Evolutionary conservation across 2,113 vertebrate species (phyloP), one percentile per base, ranked within the genome.

Genomic region (Rana temporaria): DNA sequence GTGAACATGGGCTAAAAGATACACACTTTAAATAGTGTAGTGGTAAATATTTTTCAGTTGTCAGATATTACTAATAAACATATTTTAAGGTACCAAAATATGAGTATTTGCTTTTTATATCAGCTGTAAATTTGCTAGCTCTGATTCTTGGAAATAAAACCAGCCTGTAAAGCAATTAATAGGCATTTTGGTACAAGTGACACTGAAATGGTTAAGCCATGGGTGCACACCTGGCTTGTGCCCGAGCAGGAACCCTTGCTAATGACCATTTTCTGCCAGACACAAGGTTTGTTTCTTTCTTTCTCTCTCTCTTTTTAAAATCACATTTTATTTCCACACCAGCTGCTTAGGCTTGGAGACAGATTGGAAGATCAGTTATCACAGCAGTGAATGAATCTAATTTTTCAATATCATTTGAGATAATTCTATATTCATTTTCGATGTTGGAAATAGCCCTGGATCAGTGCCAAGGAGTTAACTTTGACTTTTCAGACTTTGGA

Each of bases 351-450:
- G 91, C 89, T 91, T 85, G 0, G 79, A 91, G 90, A 91, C 91
- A 92, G 88, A 92, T 91, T 92, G 91, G 90, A 90, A 91, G 91
- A 93, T 94, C 92, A 93, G 90, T 94, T 94, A 93, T 92, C 91
- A 89, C 90, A 94, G 93, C 85, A 22, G 93, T 91, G 92, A 93
- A 90, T 93, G 91, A 93, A 94, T 94, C 90, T 93, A 90, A 92
- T 94, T 93, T 93, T 92, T 93, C 91, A 92, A 89, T 93, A 91
- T 91, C 90, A 92, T 91, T 94, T 89, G 91, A 75, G n/a, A 90
- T 93, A 93, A 94, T 93, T 93, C 91, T 86, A 87, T 91, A 90
- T 90, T 91, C 91, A 91, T 89, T 90, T 91, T 88, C 87, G 81
- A 87, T 91, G 90, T 89, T 91, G 87, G 87, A 92, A 92, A 90